These are phyloP conservation scores for Laothoe populi DNA, from an alignment of 2,888 invertebrate species.

Conservation along the genomic window DNA sequence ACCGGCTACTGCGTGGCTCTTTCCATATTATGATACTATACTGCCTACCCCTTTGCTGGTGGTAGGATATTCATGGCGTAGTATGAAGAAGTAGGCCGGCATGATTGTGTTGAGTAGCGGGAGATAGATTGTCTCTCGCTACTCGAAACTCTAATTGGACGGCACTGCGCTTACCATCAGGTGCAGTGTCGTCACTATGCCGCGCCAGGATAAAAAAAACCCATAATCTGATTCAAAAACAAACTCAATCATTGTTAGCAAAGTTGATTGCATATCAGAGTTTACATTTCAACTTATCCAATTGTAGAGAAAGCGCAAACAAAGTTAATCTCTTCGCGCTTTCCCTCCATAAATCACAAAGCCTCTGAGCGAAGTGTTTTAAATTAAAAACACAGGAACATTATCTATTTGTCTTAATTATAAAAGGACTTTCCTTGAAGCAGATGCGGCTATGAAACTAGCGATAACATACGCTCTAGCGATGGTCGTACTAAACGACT, in stretches of 20 bases:
- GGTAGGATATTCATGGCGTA: too few relatives aligned
- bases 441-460: conserved; percentile 8
- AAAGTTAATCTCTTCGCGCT: conserved; percentile 26
- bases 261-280: not conserved
- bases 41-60: not conserved
- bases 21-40: too few relatives aligned
- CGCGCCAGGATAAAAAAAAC: too few relatives aligned
- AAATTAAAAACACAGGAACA: conserved; percentile 27
- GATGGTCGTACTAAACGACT: not conserved
- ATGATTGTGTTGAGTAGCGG: too few relatives aligned
- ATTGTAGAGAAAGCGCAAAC: conserved; percentile 7
- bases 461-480: not conserved
- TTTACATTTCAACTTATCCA: not conserved
- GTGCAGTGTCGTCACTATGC: too few relatives aligned
- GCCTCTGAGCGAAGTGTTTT: conserved; percentile 27
- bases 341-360: conserved; percentile 24
- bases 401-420: conserved; percentile 31
- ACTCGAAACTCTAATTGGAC: too few relatives aligned
- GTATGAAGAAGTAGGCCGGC: too few relatives aligned
- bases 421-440: conserved; percentile 24
- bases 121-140: too few relatives aligned
- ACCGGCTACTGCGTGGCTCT: too few relatives aligned
- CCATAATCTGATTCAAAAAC: not conserved
- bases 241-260: not conserved
- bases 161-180: too few relatives aligned